These are phyloP conservation scores for Euleptes europaea DNA, from an alignment of 2,113 vertebrate genomes.

Conservation along the genomic window DNA sequence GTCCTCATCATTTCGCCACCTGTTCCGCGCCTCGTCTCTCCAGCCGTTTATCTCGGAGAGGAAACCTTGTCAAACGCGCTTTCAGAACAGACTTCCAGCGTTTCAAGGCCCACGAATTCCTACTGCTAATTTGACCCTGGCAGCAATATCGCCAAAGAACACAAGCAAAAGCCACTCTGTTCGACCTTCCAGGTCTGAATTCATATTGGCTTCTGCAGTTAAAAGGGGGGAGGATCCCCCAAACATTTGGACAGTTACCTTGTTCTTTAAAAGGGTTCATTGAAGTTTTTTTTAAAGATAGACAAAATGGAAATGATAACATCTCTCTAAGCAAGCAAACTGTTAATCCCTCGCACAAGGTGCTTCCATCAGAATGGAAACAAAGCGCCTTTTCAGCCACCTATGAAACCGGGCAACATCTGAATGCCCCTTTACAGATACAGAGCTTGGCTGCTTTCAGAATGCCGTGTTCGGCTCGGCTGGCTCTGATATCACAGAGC, in stretches of 20 bases:
- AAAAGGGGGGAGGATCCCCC: background rate
- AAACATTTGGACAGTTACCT: background rate
- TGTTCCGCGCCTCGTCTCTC: background rate
- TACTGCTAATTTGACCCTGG: rapidly evolving
- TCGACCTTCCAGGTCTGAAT: background rate
- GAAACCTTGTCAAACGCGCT: background rate
- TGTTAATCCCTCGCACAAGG: background rate
- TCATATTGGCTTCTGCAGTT: background rate
- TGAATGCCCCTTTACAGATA: background rate
- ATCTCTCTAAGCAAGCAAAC: background rate
- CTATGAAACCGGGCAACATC: background rate
- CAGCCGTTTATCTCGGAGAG: background rate
- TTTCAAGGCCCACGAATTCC: background rate
- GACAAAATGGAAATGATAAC: background rate
- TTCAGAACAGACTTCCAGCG: background rate
- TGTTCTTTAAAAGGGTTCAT: background rate
- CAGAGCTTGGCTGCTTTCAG: background rate
- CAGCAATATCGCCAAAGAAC: background rate
- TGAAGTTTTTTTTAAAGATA: background rate
- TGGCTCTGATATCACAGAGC: background rate
- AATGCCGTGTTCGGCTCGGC: background rate
- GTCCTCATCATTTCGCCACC: background rate
- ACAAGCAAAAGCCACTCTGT: background rate
- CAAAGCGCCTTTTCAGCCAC: background rate
- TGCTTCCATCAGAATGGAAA: background rate